These are phyloP conservation scores for Hydriomena furcata DNA, from an alignment of 2,888 invertebrate species.

Conservation along the genomic window DNA sequence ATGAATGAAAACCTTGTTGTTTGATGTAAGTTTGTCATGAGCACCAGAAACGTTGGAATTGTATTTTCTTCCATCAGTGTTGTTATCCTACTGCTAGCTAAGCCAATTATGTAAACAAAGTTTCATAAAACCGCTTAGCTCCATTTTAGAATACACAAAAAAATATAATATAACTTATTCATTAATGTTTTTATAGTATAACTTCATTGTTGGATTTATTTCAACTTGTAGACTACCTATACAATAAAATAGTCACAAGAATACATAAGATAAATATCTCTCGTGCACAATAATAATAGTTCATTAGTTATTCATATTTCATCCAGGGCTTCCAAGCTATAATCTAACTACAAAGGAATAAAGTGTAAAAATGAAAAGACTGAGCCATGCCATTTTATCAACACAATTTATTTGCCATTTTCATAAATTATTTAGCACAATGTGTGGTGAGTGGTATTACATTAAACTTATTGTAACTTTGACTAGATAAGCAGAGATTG, in stretches of 20 bases:
- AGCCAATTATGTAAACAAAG: too few relatives aligned
- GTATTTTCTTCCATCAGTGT: too few relatives aligned
- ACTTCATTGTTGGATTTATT: background rate
- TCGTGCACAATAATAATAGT: slow-evolving; percentile 12
- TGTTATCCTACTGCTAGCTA: too few relatives aligned
- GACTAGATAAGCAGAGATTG: slow-evolving; percentile 68
- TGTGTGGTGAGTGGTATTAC: slow-evolving; percentile 58
- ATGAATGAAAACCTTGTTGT: too few relatives aligned
- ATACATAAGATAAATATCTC: background rate
- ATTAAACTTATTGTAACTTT: slow-evolving; percentile 57
- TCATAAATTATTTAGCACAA: slow-evolving; percentile 62
- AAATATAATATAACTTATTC: too few relatives aligned
- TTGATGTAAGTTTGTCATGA: too few relatives aligned
- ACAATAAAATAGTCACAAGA: background rate
- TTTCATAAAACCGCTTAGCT: too few relatives aligned
- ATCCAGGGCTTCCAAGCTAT: slow-evolving; percentile 49
- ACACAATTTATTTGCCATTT: slow-evolving; percentile 64
- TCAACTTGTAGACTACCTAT: background rate
- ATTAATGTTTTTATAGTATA: too few relatives aligned
- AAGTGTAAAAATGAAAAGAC: slow-evolving; percentile 67
- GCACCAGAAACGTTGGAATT: too few relatives aligned
- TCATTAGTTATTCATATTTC: background rate
- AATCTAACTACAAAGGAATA: slow-evolving; percentile 22
- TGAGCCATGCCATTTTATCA: slow-evolving; percentile 72
- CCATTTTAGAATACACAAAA: too few relatives aligned